phyloP scores from a whole-genome alignment of 2,888 invertebrate genomes.

The Watsonalla binaria region DNA sequence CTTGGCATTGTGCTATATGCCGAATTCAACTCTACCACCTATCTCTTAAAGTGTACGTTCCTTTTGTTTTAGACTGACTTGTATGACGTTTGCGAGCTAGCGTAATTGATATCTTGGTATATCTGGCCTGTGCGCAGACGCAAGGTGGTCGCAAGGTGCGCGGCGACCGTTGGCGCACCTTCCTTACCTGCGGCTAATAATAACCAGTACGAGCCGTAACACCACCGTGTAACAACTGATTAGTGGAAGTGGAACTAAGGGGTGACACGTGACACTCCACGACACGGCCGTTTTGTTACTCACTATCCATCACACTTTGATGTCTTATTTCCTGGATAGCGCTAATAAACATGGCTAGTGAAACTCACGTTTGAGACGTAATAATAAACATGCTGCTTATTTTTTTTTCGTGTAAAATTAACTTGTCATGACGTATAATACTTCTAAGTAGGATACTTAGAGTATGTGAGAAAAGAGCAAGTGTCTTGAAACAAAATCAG shows the following conservation, averaged over 20 bases:
- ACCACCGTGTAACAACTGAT: conserved; percentile 64
- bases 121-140: conserved; percentile 51
- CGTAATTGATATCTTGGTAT: conserved; percentile 63
- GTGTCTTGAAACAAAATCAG: too few relatives aligned
- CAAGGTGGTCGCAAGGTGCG: conserved; percentile 76
- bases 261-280: conserved; percentile 30
- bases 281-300: conserved; percentile 15
- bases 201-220: conserved; percentile 40
- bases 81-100: conserved; percentile 25
- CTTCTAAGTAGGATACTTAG: too few relatives aligned
- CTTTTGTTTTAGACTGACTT: conserved; percentile 3
- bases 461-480: too few relatives aligned
- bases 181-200: conserved; percentile 44
- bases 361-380: background rate
- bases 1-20: conserved; percentile 3
- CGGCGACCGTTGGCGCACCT: conserved; percentile 66
- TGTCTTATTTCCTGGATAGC: background rate
- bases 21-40: conserved; percentile 6
- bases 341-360: background rate
- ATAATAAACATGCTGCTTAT: too few relatives aligned
- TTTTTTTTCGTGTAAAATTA: too few relatives aligned
- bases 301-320: conserved; percentile 4
- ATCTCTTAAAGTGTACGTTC: background rate
- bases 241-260: conserved; percentile 57
- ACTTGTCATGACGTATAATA: too few relatives aligned